Evolutionary conservation across 2,113 vertebrate genomes (phyloP), one percentile per base, ranked within the genome.

Genomic region (Bos indicus): DNA sequence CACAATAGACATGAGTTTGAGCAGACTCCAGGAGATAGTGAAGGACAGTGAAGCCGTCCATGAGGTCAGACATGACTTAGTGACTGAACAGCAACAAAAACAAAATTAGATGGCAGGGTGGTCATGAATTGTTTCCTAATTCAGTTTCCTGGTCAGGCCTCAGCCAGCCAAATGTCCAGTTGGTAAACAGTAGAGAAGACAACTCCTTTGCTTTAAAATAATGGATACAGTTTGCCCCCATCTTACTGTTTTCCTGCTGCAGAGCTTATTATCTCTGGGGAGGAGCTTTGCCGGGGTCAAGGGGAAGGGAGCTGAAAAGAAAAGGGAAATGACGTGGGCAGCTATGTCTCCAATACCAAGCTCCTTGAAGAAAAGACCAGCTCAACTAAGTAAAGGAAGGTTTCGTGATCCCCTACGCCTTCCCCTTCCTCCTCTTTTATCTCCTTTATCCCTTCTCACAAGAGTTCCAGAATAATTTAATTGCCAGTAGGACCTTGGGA

Each of bases 391-490:
- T 43, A 2, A 56, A 80, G 77, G 67, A 85, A 16, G 7, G 12
- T 48, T 28, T 12, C 1, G 0, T 51, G 30, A n/a, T 52, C 2
- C 33, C 8, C 46, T 1, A 3, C 11, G 15, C 33, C 52, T 30
- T 52, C 62, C 40, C 26, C n/a, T 48, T 48, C 48, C 10, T 48
- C 10, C 6, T 43, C 43, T 43, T 83, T 60, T 51, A 6, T 60
- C 74, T 48, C 43, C 43, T 43, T 48, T 84, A 21, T 43, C 87
- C 64, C 51, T 59, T 43, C 64, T 54, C 43, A 25, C 30, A 33
- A 26, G 51, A 14, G 40, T 71, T 43, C 7, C 59, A 23, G 88
- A 43, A 52, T 57, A 16, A 51, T 46, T 48, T n/a, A 10, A 13
- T 88, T 30, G 23, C 67, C 80, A 6, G 21, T 23, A 71, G 90